phyloP scores from a whole-genome alignment of 2,113 vertebrate species.

The Odocoileus hemionus region DNA sequence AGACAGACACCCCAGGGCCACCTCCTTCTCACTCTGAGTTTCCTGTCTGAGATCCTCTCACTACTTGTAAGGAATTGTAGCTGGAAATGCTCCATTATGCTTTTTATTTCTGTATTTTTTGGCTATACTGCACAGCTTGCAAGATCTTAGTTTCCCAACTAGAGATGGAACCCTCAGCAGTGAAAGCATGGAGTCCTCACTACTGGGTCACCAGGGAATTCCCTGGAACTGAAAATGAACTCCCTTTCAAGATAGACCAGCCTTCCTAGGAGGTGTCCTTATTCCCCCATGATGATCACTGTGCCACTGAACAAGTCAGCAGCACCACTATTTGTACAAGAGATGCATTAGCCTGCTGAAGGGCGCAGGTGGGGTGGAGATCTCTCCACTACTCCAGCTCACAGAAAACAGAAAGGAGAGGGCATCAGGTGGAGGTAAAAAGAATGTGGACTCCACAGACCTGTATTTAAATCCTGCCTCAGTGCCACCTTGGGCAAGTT shows the following conservation, averaged over 20 bases:
- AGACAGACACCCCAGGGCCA: not conserved
- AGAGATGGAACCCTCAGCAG: not conserved
- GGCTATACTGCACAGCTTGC: not conserved
- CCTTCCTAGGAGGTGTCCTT: not conserved
- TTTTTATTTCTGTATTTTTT: not conserved
- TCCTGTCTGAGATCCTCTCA: not conserved
- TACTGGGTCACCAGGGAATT: not conserved
- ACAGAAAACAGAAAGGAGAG: accelerated
- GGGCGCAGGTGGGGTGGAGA: not conserved
- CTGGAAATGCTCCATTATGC: not conserved
- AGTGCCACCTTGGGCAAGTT: not conserved
- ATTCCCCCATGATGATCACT: not conserved
- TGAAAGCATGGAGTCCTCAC: not conserved
- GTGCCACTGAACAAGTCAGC: too few species aligned
- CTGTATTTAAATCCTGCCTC: not conserved
- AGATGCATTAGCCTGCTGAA: not conserved
- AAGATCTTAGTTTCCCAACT: not conserved
- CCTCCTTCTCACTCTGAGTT: not conserved
- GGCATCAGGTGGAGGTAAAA: not conserved
- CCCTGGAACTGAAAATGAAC: not conserved
- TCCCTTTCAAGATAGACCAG: not conserved
- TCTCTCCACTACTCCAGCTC: not conserved
- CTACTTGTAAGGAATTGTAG: not conserved
- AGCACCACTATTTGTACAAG: accelerated
- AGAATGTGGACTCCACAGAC: not conserved